Evolutionary conservation across 2,113 vertebrate species (phyloP), one percentile per base, ranked within the genome.

Genomic region (Saimiri boliviensis): DNA sequence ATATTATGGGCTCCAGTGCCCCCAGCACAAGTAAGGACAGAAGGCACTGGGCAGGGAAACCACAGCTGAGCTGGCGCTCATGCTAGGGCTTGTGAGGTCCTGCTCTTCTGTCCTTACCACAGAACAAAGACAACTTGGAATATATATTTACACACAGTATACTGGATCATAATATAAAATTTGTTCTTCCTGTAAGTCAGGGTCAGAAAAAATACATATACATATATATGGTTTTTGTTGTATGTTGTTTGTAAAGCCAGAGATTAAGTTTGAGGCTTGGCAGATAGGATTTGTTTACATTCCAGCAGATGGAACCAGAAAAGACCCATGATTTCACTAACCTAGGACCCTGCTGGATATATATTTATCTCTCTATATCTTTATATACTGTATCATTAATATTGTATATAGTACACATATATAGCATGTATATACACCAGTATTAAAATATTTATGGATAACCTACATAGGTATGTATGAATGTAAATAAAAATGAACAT

Each of bases 241-340:
- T 77, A 3, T 60, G 37, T 30, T 42, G 54, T 77, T 87, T 85
- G 30, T 23, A 66, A 81, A 95, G 71, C 54, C 52, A 35, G 52
- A 30, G 95, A 40, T 27, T 83, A 70, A 2, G 3, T 32, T 81
- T 63, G 35, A 76, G 52, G n/a, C 68, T 93, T 79, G 76, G 47
- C 42, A 71, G 49, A 74, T 70, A 84, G 60, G 42, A 52, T 91
- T 85, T 76, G 82, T 96, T 97, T 94, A 42, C 45, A 96, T 95
- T 70, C 74, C 42, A 94, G 40, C 47, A 66, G 47, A 17, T 86
- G 32, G 66, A 42, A 42, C 42, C 60, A 42, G 80, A 42, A 76
- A 52, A 93, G 66, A 37, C 32, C 45, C 30, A 16, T 27, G 21
- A 70, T 93, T 96, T 70, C 27, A 30, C 14, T 13, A 54, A 90